Evolutionary conservation across 2,797 vertebrate genomes (phyloP).

Genomic region (Poecilia gillii): DNA sequence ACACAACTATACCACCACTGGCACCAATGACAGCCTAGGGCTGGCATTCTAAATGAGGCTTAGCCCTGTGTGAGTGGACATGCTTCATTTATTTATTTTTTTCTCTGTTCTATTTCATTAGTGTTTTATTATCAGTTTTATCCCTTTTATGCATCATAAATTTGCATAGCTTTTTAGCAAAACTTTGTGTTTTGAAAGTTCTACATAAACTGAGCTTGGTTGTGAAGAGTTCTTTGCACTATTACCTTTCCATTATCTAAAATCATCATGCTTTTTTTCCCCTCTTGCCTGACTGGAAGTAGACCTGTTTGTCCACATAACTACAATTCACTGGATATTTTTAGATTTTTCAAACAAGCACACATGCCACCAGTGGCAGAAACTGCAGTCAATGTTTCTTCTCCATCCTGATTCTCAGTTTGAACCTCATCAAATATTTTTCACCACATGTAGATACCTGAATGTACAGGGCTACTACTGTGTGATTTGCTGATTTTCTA

Average conservation of each 20-base stretch:
- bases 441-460: not conserved
- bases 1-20: not conserved
- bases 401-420: not conserved
- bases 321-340: not conserved
- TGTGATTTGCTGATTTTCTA: not conserved
- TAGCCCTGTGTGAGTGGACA: not conserved
- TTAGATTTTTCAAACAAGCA: not conserved
- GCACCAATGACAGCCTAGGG: not conserved
- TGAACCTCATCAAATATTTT: not conserved
- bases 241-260: not conserved
- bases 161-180: not conserved
- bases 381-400: not conserved
- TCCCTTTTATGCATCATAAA: not conserved
- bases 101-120: not conserved
- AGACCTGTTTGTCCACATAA: not conserved
- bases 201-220: not conserved
- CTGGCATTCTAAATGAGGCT: not conserved
- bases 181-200: not conserved
- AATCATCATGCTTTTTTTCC: not conserved
- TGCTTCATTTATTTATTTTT: not conserved
- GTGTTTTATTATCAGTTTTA: not conserved
- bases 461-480: not conserved
- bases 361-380: not conserved
- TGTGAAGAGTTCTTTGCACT: not conserved
- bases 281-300: not conserved